Percentiles rank a stretch among this genome's conserved stretches.
phyloP scores from a whole-genome alignment of 2,797 vertebrate species.

The Lacerta viridis region DNA sequence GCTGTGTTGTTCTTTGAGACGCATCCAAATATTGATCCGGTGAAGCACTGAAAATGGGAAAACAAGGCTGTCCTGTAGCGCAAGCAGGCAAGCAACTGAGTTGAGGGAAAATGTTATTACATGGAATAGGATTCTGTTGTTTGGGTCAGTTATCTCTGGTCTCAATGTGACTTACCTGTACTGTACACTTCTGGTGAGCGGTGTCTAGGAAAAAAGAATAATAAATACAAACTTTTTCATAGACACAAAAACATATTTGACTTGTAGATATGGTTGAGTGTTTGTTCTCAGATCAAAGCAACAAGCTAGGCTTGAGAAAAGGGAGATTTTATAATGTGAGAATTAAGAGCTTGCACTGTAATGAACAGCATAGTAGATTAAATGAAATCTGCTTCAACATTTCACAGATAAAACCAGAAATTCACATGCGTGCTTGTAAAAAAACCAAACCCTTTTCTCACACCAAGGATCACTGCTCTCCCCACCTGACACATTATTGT shows the following conservation, averaged over 20 bases:
- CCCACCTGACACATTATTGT: not conserved
- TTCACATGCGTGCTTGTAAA: not conserved
- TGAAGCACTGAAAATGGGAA: not conserved
- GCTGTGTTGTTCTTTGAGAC: not conserved
- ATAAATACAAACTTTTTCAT: not conserved
- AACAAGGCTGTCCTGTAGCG: not conserved
- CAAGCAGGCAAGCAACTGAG: not conserved
- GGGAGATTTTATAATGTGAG: slow-evolving; percentile 28
- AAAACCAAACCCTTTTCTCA: not conserved
- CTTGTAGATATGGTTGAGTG: slow-evolving; percentile 28
- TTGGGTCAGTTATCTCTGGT: not conserved
- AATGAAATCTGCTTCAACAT: not conserved
- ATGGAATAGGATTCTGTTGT: too few relatives aligned
- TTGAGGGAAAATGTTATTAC: not conserved
- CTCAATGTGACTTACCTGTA: not conserved
- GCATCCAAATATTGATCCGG: not conserved
- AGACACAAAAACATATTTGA: slow-evolving; percentile 31
- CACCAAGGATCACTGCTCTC: not conserved
- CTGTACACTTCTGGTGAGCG: not conserved
- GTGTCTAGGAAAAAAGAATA: not conserved
- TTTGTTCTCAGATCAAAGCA: slow-evolving; percentile 28
- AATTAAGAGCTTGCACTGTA: not conserved
- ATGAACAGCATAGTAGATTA: slow-evolving; percentile 28
- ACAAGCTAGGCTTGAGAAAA: not conserved
- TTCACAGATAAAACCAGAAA: not conserved